phyloP scores from a whole-genome alignment of 1,140 invertebrate genomes.

The Cyclina sinensis region DNA sequence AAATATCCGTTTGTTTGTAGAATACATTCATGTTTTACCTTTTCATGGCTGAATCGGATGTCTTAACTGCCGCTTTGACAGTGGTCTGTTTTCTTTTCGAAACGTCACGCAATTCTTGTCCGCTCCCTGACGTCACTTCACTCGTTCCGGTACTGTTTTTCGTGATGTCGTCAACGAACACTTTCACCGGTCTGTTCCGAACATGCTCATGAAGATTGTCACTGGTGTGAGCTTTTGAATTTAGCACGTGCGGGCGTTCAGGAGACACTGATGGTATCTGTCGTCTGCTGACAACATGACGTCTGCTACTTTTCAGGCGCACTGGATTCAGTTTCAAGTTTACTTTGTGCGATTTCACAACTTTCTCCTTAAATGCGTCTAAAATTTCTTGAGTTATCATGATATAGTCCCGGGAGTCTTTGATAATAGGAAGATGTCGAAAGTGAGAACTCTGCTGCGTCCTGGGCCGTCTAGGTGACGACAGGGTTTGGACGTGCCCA shows the following conservation, averaged over 20 bases:
- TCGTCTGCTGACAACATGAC: background rate
- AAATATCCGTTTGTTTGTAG: too few species aligned
- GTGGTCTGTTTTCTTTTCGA: background rate
- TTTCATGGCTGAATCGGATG: background rate
- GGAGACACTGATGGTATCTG: background rate
- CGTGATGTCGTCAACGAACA: slow-evolving; percentile 60
- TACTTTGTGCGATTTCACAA: slow-evolving; percentile 54
- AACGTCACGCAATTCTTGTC: background rate
- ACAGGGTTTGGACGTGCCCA: background rate
- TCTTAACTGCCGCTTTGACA: background rate
- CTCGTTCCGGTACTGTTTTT: background rate
- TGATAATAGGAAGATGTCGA: background rate
- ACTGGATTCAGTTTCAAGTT: slow-evolving; percentile 40
- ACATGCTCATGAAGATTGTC: slow-evolving; percentile 9
- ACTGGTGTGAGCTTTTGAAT: slow-evolving; percentile 21
- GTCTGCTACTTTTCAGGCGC: slow-evolving; percentile 2
- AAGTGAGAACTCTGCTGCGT: slow-evolving; percentile 4
- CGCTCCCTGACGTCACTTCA: background rate
- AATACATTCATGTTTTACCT: too few species aligned
- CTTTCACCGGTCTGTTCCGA: slow-evolving; percentile 42
- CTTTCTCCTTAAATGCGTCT: slow-evolving; percentile 40
- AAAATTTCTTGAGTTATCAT: slow-evolving; percentile 63
- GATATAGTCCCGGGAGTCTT: slow-evolving; percentile 46
- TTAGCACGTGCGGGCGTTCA: background rate
- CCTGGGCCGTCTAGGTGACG: background rate